A percentile compares a stretch with the other conserved stretches of the same genome.
Evolutionary conservation across 1,140 invertebrate species (phyloP).

Genomic region (Diachasmimorpha longicaudata): DNA sequence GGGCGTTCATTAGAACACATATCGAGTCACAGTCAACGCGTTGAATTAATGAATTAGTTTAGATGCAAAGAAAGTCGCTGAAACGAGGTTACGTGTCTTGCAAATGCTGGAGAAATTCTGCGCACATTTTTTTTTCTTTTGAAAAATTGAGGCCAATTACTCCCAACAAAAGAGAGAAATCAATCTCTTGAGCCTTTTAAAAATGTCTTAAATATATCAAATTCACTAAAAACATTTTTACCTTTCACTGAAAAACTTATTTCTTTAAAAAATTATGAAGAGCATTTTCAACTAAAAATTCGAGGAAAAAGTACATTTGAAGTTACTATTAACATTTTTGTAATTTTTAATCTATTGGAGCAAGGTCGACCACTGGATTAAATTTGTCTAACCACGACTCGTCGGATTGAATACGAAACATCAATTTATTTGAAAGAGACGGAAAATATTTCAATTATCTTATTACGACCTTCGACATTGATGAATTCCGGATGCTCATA

Average conservation of each 20-base stretch:
- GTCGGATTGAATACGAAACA: no score
- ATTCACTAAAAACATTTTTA: background rate
- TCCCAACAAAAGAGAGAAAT: background rate
- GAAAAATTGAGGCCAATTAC: background rate
- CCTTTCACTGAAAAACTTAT: no score
- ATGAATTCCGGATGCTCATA: background rate
- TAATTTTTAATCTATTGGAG: no score
- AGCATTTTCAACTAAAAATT: no score
- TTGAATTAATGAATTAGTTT: slow-evolving; percentile 17
- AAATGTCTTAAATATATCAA: background rate
- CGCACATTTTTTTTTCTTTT: background rate
- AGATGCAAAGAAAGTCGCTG: slow-evolving; percentile 14
- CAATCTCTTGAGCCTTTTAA: background rate
- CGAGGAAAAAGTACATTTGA: no score
- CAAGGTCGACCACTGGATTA: no score
- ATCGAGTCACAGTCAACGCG: background rate
- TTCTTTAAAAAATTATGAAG: no score
- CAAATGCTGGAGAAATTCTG: slow-evolving; percentile 18
- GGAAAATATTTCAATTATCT: background rate
- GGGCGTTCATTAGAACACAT: background rate
- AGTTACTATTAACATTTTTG: no score
- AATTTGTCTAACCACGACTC: no score
- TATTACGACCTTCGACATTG: background rate
- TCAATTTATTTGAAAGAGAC: background rate
- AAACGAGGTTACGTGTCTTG: slow-evolving; percentile 16